phyloP scores from a whole-genome alignment of 2,797 vertebrate species.

The Varecia variegata region DNA sequence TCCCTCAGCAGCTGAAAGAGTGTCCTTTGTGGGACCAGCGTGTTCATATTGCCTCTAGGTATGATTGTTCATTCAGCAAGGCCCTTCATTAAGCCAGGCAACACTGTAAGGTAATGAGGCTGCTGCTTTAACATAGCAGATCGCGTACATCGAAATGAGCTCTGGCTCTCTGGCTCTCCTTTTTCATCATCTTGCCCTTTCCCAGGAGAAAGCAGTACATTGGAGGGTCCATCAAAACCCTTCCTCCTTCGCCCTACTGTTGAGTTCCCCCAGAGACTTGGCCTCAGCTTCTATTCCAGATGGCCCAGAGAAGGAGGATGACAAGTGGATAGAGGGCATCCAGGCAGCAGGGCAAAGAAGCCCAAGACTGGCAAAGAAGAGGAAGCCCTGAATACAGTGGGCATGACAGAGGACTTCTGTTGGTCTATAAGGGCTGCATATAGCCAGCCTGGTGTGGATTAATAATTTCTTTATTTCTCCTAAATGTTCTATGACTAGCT shows the following conservation, averaged over 20 bases:
- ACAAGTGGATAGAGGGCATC: background rate
- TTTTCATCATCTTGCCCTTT: slow-evolving; percentile 2
- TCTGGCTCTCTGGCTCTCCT: background rate
- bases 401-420: background rate
- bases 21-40: slow-evolving; percentile 66
- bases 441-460: background rate
- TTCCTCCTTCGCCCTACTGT: background rate
- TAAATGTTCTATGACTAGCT: background rate
- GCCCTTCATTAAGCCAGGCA: slow-evolving; percentile 11
- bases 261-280: background rate
- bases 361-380: background rate
- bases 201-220: background rate
- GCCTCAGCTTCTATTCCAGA: background rate
- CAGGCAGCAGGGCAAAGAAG: background rate
- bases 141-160: background rate
- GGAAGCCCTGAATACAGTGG: background rate
- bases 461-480: slow-evolving; percentile 4
- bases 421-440: background rate
- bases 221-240: background rate
- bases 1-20: slow-evolving; percentile 68
- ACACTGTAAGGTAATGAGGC: background rate
- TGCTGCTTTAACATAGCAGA: slow-evolving; percentile 26
- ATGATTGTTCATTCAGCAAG: slow-evolving; percentile 53
- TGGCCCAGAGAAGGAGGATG: background rate
- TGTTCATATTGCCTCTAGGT: slow-evolving; percentile 64